Conservation (phyloP, 2,888 invertebrate genomes). For the Tinea semifulvella region DNA sequence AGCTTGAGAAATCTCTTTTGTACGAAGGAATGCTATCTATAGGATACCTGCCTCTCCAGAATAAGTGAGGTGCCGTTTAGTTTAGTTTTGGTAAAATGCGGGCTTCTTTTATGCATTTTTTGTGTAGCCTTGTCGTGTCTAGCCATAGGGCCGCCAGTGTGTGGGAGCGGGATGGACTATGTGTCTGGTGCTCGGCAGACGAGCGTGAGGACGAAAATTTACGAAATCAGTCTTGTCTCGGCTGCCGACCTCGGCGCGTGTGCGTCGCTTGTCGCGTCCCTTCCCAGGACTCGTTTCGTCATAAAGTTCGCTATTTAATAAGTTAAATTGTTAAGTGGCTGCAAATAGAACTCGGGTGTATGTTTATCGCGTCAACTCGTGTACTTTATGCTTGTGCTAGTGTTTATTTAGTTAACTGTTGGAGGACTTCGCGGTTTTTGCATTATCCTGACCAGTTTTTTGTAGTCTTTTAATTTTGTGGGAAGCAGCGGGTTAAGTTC, state of each 20-base stretch:
- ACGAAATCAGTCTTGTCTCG: slow-evolving; percentile 5
- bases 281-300: slow-evolving; percentile 6
- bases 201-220: neutral
- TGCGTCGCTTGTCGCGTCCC: neutral
- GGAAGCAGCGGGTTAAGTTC: slow-evolving; percentile 38
- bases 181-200: neutral
- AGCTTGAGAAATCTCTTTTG: neutral
- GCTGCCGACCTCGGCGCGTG: slow-evolving; percentile 1
- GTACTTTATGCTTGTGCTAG: too few species aligned
- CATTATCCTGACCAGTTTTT: slow-evolving; percentile 28
- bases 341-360: too few species aligned
- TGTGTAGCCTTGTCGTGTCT: slow-evolving; percentile 8
- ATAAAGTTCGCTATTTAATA: slow-evolving; percentile 9
- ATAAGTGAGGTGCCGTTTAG: slow-evolving; percentile 8
- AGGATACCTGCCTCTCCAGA: neutral
- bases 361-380: too few species aligned
- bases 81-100: slow-evolving; percentile 53
- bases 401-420: too few species aligned
- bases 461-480: slow-evolving; percentile 46
- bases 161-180: slow-evolving; percentile 10
- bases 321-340: too few species aligned
- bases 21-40: neutral
- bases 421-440: neutral
- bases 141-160: slow-evolving; percentile 9
- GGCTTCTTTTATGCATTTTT: slow-evolving; percentile 24